Percentiles rank a stretch among this genome's conserved stretches.
Conservation (phyloP, 2,113 vertebrate species). For the Datnioides undecimradiatus region DNA sequence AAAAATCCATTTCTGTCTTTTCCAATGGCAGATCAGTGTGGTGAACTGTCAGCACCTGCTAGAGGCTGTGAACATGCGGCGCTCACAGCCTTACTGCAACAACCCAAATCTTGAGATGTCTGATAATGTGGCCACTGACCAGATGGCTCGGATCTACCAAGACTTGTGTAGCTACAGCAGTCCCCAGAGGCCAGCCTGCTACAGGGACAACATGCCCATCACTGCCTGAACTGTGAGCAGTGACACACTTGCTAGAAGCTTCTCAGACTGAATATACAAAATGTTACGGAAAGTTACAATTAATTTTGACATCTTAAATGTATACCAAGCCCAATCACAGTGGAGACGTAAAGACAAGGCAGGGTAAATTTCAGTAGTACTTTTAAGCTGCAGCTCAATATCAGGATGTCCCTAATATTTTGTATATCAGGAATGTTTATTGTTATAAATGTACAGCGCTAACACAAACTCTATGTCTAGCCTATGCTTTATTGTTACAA, state of each 20-base stretch:
- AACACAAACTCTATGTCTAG: slow-evolving; percentile 7
- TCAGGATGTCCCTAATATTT: not conserved
- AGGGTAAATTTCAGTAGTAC: not conserved
- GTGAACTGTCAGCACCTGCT: slow-evolving; percentile 84
- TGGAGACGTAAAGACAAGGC: not conserved
- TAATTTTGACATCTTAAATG: not conserved
- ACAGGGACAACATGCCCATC: slow-evolving; percentile 93
- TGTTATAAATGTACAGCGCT: not conserved
- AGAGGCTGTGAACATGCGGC: slow-evolving; percentile 78
- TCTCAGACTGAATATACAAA: slow-evolving; percentile 8
- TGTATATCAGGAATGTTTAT: slow-evolving; percentile 2
- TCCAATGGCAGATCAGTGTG: slow-evolving; percentile 77
- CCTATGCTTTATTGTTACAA: slow-evolving; percentile 13
- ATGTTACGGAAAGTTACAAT: not conserved
- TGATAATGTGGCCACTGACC: slow-evolving; percentile 77
- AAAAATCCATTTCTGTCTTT: not conserved
- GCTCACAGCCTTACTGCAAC: slow-evolving; percentile 76
- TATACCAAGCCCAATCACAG: not conserved
- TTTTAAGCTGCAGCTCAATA: slow-evolving; percentile 10
- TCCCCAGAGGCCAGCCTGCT: slow-evolving; percentile 87
- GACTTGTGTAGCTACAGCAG: slow-evolving; percentile 83
- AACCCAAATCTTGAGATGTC: slow-evolving; percentile 77
- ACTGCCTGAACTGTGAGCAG: slow-evolving; percentile 84
- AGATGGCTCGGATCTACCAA: slow-evolving; percentile 86
- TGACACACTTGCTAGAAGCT: slow-evolving; percentile 24